Conservation (phyloP, 2,888 invertebrate species). For the Aphidius colemani region DNA sequence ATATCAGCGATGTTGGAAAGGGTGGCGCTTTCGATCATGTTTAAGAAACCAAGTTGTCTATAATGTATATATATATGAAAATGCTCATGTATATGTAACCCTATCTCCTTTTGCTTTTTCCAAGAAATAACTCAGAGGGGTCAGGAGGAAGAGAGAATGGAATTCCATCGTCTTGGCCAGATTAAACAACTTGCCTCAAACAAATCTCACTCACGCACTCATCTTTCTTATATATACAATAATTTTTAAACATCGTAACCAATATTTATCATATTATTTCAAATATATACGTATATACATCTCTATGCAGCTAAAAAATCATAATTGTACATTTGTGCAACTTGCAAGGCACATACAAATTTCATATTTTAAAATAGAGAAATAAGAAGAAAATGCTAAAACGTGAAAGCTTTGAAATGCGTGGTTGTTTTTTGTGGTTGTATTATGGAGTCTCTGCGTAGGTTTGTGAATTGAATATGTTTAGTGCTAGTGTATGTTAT, state of each 20-base stretch:
- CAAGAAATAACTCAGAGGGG: slow-evolving; percentile 26
- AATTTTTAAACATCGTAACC: background rate
- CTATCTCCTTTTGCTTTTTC: slow-evolving; percentile 26
- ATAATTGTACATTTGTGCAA: too few species aligned
- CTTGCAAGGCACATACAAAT: too few species aligned
- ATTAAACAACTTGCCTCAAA: slow-evolving; percentile 4
- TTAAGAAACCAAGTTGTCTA: slow-evolving; percentile 19
- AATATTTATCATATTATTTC: background rate
- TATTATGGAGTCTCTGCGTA: slow-evolving; percentile 15
- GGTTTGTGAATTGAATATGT: slow-evolving; percentile 33
- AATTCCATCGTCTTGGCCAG: slow-evolving; percentile 18
- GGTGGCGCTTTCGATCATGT: slow-evolving; percentile 39
- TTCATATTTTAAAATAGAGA: too few species aligned
- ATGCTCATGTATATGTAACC: slow-evolving; percentile 19
- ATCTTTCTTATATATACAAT: background rate
- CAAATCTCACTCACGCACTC: slow-evolving; percentile 5
- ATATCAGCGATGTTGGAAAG: slow-evolving; percentile 26
- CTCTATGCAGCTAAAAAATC: too few species aligned
- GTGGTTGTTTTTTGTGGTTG: background rate
- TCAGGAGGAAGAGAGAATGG: slow-evolving; percentile 14
- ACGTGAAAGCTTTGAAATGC: background rate
- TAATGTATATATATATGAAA: slow-evolving; percentile 1
- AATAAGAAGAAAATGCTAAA: too few species aligned
- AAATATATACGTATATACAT: too few species aligned
- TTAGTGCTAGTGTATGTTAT: too few species aligned